Conservation (phyloP, 2,888 invertebrate species). For the Thera obeliscata region DNA sequence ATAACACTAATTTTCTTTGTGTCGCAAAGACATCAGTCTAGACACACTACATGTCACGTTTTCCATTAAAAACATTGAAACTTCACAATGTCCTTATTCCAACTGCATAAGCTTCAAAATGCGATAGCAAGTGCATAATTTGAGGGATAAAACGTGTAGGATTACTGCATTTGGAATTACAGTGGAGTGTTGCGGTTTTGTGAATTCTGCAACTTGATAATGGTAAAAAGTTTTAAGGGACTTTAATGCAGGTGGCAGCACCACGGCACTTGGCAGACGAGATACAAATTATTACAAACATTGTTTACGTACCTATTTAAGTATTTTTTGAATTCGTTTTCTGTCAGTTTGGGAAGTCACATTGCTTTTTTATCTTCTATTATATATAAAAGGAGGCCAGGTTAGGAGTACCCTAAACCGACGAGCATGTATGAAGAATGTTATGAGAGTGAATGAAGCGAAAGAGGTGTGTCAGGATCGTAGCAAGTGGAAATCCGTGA, state of each 20-base stretch:
- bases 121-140: slow-evolving; percentile 27
- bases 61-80: slow-evolving; percentile 41
- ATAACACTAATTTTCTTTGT: slow-evolving; percentile 41
- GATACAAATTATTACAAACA: slow-evolving; percentile 1
- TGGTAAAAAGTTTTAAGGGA: slow-evolving; percentile 34
- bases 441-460: too few relatives aligned
- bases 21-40: slow-evolving; percentile 45
- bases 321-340: too few relatives aligned
- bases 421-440: too few relatives aligned
- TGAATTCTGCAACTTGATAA: slow-evolving; percentile 35
- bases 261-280: slow-evolving; percentile 12
- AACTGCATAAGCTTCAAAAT: slow-evolving; percentile 25
- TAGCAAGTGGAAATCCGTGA: too few relatives aligned
- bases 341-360: too few relatives aligned
- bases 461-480: too few relatives aligned
- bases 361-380: too few relatives aligned
- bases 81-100: slow-evolving; percentile 24
- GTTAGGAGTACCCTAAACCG: too few relatives aligned
- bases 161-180: slow-evolving; percentile 47
- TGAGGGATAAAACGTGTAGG: slow-evolving; percentile 42
- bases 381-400: too few relatives aligned
- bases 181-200: slow-evolving; percentile 46
- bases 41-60: slow-evolving; percentile 46
- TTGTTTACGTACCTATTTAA: too few relatives aligned
- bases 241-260: slow-evolving; percentile 34